phyloP scores from a whole-genome alignment of 2,888 invertebrate genomes.

The Caenorhabditis sp. region DNA sequence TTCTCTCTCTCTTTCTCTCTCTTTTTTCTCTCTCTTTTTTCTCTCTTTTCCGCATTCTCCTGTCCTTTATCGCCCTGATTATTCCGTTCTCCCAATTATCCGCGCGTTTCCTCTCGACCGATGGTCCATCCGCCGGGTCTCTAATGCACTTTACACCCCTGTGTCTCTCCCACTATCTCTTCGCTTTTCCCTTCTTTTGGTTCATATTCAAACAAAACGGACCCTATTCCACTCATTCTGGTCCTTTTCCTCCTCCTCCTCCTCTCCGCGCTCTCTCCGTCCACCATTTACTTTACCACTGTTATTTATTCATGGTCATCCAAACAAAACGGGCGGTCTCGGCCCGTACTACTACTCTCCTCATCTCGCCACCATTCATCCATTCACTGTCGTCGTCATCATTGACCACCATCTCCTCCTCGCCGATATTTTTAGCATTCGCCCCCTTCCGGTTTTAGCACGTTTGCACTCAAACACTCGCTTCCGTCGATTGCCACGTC shows the following conservation, averaged over 20 bases:
- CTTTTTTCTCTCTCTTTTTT: constrained; percentile 8
- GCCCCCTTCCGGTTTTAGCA: constrained; percentile 14
- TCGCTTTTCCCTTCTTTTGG: constrained; percentile 49
- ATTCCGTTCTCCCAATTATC: constrained; percentile 47
- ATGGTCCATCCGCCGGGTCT: constrained; percentile 27
- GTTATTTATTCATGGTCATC: constrained; percentile 56
- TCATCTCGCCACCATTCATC: constrained; percentile 10
- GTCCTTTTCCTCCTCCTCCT: constrained; percentile 15
- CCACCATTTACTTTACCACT: constrained; percentile 49
- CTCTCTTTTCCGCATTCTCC: constrained; percentile 1
- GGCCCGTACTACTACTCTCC: constrained; percentile 9
- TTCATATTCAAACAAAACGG: constrained; percentile 56
- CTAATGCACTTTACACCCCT: constrained; percentile 50
- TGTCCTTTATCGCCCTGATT: constrained; percentile 30
- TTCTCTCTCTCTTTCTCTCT: background rate
- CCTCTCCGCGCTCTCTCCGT: constrained; percentile 22
- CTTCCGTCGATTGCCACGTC: constrained; percentile 35
- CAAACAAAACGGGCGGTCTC: constrained; percentile 44
- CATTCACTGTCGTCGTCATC: constrained; percentile 9
- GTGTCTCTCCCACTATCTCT: constrained; percentile 19
- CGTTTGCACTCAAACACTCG: constrained; percentile 25
- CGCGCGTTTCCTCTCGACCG: constrained; percentile 22
- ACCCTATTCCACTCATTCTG: constrained; percentile 5
- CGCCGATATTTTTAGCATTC: constrained; percentile 10
- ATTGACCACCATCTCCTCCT: constrained; percentile 10